Conservation (phyloP, 1,140 invertebrate genomes). For the Sycophaga agraensis region DNA sequence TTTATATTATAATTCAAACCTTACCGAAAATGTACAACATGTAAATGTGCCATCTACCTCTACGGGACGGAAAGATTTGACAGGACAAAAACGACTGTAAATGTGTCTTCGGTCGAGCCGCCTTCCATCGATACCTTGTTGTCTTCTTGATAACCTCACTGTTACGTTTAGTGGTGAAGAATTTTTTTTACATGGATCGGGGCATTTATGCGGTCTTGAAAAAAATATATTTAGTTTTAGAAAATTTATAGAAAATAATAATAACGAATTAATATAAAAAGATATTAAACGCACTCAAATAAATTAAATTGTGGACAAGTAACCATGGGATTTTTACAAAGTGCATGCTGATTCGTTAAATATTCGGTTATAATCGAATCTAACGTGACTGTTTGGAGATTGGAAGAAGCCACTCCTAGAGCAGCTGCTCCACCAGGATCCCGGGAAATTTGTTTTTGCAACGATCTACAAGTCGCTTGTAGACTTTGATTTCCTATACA, state of each 20-base stretch:
- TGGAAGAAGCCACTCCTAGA: constrained; percentile 42
- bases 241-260: not conserved
- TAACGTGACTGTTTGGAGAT: constrained; percentile 66
- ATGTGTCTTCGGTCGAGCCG: constrained; percentile 78
- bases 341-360: constrained; percentile 91
- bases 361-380: constrained; percentile 95
- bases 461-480: constrained; percentile 51
- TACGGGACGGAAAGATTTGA: constrained; percentile 74
- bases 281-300: constrained; percentile 66
- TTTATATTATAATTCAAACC: constrained; percentile 22
- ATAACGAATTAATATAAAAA: not conserved
- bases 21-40: constrained; percentile 75
- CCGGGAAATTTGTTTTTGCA: constrained; percentile 70
- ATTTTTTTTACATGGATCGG: constrained; percentile 77
- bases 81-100: constrained; percentile 88
- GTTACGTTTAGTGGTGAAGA: constrained; percentile 72
- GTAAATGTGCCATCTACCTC: constrained; percentile 81
- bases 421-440: constrained; percentile 43
- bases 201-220: constrained; percentile 87
- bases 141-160: constrained; percentile 61
- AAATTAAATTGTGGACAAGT: constrained; percentile 90
- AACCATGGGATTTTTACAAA: constrained; percentile 89
- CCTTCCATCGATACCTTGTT: constrained; percentile 58
- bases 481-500: constrained; percentile 17
- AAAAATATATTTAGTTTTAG: not conserved